Conservation (phyloP, 1,140 invertebrate genomes). For the Bilobella aurantiaca region DNA sequence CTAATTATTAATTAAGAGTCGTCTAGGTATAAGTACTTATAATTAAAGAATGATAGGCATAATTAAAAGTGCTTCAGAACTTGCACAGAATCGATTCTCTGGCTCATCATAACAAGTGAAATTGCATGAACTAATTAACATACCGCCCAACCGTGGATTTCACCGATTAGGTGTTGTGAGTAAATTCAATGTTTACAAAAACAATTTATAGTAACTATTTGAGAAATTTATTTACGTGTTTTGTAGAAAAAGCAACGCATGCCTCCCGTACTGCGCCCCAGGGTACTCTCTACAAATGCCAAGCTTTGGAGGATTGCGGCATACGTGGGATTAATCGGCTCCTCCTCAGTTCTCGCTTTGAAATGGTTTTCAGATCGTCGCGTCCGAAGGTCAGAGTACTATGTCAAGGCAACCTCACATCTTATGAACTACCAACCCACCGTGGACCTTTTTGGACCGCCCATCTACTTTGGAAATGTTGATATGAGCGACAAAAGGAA, state of each 20-base stretch:
- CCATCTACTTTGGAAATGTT: constrained; percentile 50
- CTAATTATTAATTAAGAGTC: background rate
- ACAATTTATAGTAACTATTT: background rate
- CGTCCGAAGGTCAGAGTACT: constrained; percentile 46
- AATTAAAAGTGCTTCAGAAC: too few species aligned
- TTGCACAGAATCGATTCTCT: too few species aligned
- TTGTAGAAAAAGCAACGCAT: background rate
- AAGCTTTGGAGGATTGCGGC: constrained; percentile 41
- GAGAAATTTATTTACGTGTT: background rate
- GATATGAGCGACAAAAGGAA: constrained; percentile 46
- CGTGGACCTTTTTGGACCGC: constrained; percentile 50
- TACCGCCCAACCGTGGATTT: background rate
- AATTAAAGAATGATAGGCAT: background rate
- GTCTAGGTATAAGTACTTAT: background rate
- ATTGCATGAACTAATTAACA: background rate
- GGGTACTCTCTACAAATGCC: background rate
- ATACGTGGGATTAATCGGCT: constrained; percentile 43
- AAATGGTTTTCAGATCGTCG: constrained; percentile 42
- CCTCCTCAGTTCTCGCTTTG: constrained; percentile 42
- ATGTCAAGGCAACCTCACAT: constrained; percentile 47
- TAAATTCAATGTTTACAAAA: background rate
- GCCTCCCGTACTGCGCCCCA: background rate
- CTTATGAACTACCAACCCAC: constrained; percentile 47
- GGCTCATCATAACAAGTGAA: too few species aligned
- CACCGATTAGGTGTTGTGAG: background rate